Percentiles rank a stretch among this genome's conserved stretches.
Evolutionary conservation across 2,797 vertebrate genomes (phyloP).

Genomic region (Rhodeus uyekii): DNA sequence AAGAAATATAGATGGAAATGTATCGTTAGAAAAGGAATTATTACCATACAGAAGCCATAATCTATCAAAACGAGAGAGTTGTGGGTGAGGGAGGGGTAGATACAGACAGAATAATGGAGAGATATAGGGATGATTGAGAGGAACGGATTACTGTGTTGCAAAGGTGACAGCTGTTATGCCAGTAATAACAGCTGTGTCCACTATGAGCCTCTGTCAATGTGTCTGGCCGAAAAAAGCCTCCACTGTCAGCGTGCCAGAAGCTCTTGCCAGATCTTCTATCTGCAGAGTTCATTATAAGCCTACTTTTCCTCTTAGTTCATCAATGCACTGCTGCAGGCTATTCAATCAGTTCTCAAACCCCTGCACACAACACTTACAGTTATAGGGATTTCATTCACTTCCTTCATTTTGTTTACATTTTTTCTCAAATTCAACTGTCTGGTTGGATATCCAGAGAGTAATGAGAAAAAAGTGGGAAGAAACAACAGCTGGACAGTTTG

Average conservation of each 20-base stretch:
- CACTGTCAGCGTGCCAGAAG: conserved; percentile 36
- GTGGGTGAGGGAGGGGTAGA: background rate
- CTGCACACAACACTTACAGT: background rate
- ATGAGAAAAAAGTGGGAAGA: conserved; percentile 32
- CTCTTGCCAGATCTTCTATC: conserved; percentile 39
- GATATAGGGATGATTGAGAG: conserved; percentile 31
- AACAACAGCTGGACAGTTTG: conserved; percentile 34
- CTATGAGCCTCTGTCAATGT: conserved; percentile 59
- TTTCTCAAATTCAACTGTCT: conserved; percentile 37
- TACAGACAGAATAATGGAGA: conserved; percentile 14
- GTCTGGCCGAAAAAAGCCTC: conserved; percentile 35
- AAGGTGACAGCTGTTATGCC: conserved; percentile 72
- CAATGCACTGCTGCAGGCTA: conserved; percentile 7
- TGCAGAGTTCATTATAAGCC: conserved; percentile 41
- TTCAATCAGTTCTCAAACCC: conserved; percentile 13
- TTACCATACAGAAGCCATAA: conserved; percentile 1
- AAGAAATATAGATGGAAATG: conserved; percentile 17
- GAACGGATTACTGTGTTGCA: conserved; percentile 69
- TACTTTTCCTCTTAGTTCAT: conserved; percentile 21
- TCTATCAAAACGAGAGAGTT: background rate
- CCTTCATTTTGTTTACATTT: conserved; percentile 11
- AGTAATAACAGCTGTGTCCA: conserved; percentile 74
- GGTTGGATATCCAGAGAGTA: conserved; percentile 34
- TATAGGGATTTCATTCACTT: too few relatives aligned
- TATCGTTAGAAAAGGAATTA: background rate